A percentile compares a stretch with the other conserved stretches of the same genome.
Evolutionary conservation across 2,797 vertebrate species (phyloP).

Genomic region (Schizopygopsis pylzovi): DNA sequence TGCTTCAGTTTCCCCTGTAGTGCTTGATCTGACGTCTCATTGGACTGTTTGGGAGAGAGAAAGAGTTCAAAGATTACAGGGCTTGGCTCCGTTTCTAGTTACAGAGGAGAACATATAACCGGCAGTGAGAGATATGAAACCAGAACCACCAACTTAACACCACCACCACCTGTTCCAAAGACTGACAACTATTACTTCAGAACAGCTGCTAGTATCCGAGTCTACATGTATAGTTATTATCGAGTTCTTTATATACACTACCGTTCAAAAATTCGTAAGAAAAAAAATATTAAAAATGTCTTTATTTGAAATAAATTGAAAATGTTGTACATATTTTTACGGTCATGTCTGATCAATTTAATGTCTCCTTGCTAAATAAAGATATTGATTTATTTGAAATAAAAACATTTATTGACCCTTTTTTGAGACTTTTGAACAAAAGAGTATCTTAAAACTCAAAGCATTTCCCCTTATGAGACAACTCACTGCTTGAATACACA

Average conservation of each 20-base stretch:
- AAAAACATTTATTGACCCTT: background rate
- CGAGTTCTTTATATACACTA: background rate
- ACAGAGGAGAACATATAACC: constrained; percentile 33
- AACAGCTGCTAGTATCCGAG: background rate
- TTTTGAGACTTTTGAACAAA: background rate
- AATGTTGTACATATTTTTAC: background rate
- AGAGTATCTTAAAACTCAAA: background rate
- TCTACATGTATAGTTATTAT: background rate
- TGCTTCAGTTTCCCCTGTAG: constrained; percentile 95
- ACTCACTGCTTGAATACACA: constrained; percentile 94
- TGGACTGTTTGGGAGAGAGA: constrained; percentile 79
- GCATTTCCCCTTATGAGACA: constrained; percentile 3
- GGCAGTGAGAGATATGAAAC: constrained; percentile 17
- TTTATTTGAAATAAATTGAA: background rate
- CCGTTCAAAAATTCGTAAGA: background rate
- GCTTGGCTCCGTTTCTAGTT: constrained; percentile 22
- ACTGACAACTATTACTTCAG: background rate
- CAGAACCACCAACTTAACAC: constrained; percentile 2
- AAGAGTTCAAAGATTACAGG: constrained; percentile 17
- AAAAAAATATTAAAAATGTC: no score
- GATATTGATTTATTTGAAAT: background rate
- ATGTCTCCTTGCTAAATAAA: background rate
- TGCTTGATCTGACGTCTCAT: constrained; percentile 89
- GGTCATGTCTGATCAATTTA: background rate
- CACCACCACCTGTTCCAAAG: constrained; percentile 31